Base-by-base conservation (phyloP, 2,888 invertebrate species). In the Gortyna flavago region DNA sequence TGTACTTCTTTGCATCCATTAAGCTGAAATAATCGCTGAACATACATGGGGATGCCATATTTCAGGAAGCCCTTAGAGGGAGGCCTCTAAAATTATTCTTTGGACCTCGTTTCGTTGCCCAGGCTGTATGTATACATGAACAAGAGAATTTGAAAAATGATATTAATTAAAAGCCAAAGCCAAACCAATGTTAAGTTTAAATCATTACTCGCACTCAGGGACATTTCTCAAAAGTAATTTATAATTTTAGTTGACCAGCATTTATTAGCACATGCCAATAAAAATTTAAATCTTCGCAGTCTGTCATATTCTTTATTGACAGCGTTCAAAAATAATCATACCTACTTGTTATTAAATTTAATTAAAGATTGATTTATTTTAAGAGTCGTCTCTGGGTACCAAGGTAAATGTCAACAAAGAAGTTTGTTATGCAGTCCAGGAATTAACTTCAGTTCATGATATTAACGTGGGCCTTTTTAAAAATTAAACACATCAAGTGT, bases 341-440 rank as follows among this genome's bases (percentile, higher is more conserved):
- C 4, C 66, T 44, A 44, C 29, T 44, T 44, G 44, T 32, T 67
- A 48, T 16, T 67, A 48, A 35, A 9, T 25, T 25, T 32, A 48
- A 32, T 29, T 48, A n/a, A n/a, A 25, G 6, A 51, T 16, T 62
- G 9, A 54, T 41, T 62, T 18, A 29, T 54, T 75, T 64, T 18
- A 77, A 77, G 32, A 41, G n/a, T 7, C n/a, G 21, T 41, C 1
- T 11, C 32, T 32, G 51, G 44, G 54, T 54, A 44, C 3, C 18
- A 32, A 54, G 32, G 11, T 18, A n/a, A 61, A 51, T 57, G 18
- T 80, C 78, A 79, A 79, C 81, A 80, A 65, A 65, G 38, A 48
- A 64, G 29, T 35, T 64, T 35, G 35, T 29, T 51, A 51, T 32
- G 29, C 61, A 64, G 25, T 13, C 38, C 35, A 32, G n/a, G 61